Evolutionary conservation across 2,113 vertebrate species (phyloP).

Genomic region (Butorides virescens): DNA sequence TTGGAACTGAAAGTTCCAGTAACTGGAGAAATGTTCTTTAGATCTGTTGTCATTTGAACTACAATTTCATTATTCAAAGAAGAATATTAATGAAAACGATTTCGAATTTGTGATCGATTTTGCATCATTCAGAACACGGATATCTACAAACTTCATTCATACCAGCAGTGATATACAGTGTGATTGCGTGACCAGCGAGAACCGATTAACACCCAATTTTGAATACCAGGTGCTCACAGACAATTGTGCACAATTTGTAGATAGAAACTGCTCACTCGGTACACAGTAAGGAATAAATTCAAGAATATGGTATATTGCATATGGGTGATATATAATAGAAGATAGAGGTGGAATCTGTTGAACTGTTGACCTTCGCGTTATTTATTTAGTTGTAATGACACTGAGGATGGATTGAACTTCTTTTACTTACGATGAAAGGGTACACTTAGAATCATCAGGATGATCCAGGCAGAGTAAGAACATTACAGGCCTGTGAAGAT

Average conservation of each 20-base stretch:
- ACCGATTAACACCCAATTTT: not conserved
- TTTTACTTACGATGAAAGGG: slow-evolving; percentile 67
- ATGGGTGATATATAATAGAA: not conserved
- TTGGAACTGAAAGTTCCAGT: not conserved
- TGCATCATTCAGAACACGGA: not conserved
- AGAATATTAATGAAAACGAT: not conserved
- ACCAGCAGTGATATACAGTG: not conserved
- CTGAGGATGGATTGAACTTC: not conserved
- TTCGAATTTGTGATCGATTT: not conserved
- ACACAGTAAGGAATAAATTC: not conserved
- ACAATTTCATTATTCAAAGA: not conserved
- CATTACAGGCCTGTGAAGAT: slow-evolving; percentile 67
- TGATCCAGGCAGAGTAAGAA: slow-evolving; percentile 73
- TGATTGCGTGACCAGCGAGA: not conserved
- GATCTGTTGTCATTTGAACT: not conserved
- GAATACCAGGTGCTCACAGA: not conserved
- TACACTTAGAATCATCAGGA: slow-evolving; percentile 62
- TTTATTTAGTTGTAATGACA: not conserved
- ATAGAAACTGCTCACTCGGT: not conserved
- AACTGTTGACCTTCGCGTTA: not conserved
- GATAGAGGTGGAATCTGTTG: not conserved
- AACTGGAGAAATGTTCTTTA: not conserved
- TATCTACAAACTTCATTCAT: not conserved
- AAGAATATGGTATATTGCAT: not conserved
- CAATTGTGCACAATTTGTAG: not conserved